Base-by-base conservation (phyloP, 1,140 invertebrate genomes). In the Ceratoteleas bidentatus region DNA sequence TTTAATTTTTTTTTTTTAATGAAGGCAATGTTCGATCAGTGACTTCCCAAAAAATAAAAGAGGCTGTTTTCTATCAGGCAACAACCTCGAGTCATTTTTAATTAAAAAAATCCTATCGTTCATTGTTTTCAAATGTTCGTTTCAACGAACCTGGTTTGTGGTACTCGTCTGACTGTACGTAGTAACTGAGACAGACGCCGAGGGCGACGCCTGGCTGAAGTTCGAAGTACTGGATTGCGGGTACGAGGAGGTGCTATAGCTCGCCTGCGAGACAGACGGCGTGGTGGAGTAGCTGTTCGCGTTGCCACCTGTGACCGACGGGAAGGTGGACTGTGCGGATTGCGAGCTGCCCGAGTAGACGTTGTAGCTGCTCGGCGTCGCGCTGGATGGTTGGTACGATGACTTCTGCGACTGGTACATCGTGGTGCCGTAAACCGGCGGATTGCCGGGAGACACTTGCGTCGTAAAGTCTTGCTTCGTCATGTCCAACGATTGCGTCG, bases 101-200 rank as follows among this genome's bases (percentile, higher is more conserved):
- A n/a, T n/a, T n/a, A n/a, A n/a, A n/a, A n/a, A n/a, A n/a, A n/a
- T n/a, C n/a, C n/a, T n/a, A n/a, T n/a, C n/a, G n/a, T n/a, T n/a
- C 24, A 24, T 24, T 24, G 4, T 2, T 24, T 1, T 24, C 24
- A 24, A 24, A 2, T 24, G 24, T 24, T 24, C 4, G 24, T 24
- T 24, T 24, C 24, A 36, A 52, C 7, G 2, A 83, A 90, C 90
- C 85, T 90, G 89, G 57, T 88, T 90, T 2, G 87, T 85, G 40
- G 88, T 89, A 2, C 88, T 85, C 4, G 88, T 88, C 73, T 90
- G 89, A 74, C 89, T 91, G 47, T 91, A 91, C 7, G 90, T 86
- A 38, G 87, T 85, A 24, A 84, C 85, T 6, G 88, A 87, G 10
- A 85, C 86, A 10, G 88, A 86, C 5, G 88, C 85, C 6, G 88